Evolutionary conservation across 2,113 vertebrate genomes (phyloP), one percentile per base, ranked within the genome.

Genomic region (Charina bottae): DNA sequence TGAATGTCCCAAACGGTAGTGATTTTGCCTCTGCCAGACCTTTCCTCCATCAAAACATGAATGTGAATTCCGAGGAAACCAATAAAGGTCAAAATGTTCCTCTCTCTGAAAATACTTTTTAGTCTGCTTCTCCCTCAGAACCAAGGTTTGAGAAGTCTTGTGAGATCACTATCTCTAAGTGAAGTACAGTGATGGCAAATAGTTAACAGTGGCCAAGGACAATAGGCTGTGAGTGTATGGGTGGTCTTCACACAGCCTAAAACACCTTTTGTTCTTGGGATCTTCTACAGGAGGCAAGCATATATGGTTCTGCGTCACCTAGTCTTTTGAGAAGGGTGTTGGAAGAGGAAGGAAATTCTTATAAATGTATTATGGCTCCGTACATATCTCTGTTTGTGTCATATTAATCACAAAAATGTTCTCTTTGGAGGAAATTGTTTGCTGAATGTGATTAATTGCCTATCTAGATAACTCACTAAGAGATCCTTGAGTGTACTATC

Each of bases 311-410:
- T 89, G 83, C 64, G 23, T 6, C 0, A 19, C 89, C 13, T 90
- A 58, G 93, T 94, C 89, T 93, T 96, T 56, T 1, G 72, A 88
- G 92, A 93, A 90, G 85, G 37, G 93, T 90, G 96, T 83, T 97
- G 83, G 92, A 53, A 92, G 62, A 93, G 96, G 90, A 93, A 96
- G 93, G 95, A 97, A 97, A 93, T 93, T 37, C 85, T 90, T 88
- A 92, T 11, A 89, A 92, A 95, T 93, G 93, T 46, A 92, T 88
- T 42, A 93, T 91, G 1, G 90, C 6, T 85, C 87, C 94, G 93
- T 92, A 78, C 54, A 95, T 26, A 19, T 93, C 83, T 2, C 83
- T 95, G 90, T 95, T 83, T 92, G 90, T 19, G 46, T 19, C 58
- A 37, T 83, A 46, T 49, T 93, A 93, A 94, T 92, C 93, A 72